Conservation (phyloP, 2,113 vertebrate genomes). For the Amphiprion percula region DNA sequence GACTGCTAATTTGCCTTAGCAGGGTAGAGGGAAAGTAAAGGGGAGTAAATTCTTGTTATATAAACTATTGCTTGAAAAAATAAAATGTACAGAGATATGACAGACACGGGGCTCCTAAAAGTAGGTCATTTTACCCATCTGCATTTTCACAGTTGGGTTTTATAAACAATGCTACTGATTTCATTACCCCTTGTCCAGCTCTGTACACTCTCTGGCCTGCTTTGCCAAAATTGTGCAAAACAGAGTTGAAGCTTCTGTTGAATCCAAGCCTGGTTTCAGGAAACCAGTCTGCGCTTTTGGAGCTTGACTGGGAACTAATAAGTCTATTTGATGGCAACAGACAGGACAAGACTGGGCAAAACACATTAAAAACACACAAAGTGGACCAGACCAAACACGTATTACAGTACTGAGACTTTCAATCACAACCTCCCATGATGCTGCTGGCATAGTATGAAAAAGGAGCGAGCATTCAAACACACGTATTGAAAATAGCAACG, state of each 20-base stretch:
- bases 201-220: slow-evolving; percentile 26
- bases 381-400: slow-evolving; percentile 79
- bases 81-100: slow-evolving; percentile 10
- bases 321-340: slow-evolving; percentile 65
- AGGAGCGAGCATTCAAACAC: slow-evolving; percentile 81
- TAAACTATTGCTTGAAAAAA: slow-evolving; percentile 35
- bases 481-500: slow-evolving; percentile 83
- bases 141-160: not conserved
- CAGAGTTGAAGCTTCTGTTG: slow-evolving; percentile 23
- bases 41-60: not conserved
- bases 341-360: slow-evolving; percentile 78
- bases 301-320: slow-evolving; percentile 47
- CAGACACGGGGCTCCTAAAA: not conserved
- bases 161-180: not conserved
- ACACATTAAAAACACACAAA: slow-evolving; percentile 75
- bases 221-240: slow-evolving; percentile 32
- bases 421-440: slow-evolving; percentile 73
- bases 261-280: slow-evolving; percentile 52
- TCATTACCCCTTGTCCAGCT: not conserved
- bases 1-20: not conserved
- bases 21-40: not conserved
- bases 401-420: slow-evolving; percentile 82
- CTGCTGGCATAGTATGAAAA: slow-evolving; percentile 78
- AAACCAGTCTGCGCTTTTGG: slow-evolving; percentile 56
- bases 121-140: slow-evolving; percentile 18